Evolutionary conservation across 2,113 vertebrate species (phyloP).

Genomic region (Petrocephalus zakoni): DNA sequence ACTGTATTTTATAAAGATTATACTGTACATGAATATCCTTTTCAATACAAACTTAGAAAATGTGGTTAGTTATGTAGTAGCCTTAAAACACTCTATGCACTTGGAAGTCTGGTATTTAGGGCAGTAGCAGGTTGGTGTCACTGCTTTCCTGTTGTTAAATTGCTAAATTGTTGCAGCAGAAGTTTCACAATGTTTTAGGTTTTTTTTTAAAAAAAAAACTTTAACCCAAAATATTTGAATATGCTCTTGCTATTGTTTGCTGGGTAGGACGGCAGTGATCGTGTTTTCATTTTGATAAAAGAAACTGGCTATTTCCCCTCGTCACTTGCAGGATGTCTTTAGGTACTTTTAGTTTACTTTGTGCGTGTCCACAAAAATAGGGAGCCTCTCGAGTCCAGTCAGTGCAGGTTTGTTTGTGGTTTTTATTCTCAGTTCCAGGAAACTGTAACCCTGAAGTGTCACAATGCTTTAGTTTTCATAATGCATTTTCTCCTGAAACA

Average conservation of each 20-base stretch:
- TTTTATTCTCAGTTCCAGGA: background rate
- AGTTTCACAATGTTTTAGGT: background rate
- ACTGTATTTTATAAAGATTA: background rate
- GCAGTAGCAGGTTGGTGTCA: background rate
- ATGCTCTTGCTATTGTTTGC: background rate
- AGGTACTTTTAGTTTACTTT: background rate
- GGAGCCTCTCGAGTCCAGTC: background rate
- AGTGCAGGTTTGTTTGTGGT: background rate
- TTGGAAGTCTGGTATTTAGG: background rate
- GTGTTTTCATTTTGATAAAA: background rate
- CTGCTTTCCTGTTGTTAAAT: background rate
- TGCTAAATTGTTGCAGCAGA: background rate
- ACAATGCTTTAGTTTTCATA: background rate
- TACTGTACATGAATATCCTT: background rate
- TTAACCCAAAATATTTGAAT: background rate
- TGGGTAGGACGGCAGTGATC: background rate
- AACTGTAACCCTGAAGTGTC: background rate
- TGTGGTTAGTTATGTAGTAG: background rate
- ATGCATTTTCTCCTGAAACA: background rate
- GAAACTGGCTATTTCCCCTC: background rate
- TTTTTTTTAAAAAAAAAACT: background rate
- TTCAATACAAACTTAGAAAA: background rate
- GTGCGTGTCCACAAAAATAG: background rate
- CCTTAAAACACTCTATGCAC: background rate
- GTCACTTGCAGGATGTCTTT: background rate